These are phyloP conservation scores for Laothoe populi DNA, from an alignment of 2,888 invertebrate species.

Conservation along the genomic window DNA sequence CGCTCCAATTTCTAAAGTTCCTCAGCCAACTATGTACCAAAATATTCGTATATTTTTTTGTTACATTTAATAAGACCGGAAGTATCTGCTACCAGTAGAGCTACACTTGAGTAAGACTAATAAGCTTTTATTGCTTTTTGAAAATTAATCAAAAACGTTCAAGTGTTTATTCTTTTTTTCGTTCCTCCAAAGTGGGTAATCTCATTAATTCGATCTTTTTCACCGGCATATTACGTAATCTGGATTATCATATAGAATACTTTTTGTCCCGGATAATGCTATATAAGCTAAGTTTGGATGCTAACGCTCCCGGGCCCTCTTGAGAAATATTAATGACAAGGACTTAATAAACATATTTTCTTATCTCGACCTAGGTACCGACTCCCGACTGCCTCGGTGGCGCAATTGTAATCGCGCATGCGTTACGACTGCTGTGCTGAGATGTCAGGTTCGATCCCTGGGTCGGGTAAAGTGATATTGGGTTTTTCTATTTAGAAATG, in stretches of 20 bases:
- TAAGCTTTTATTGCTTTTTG: not conserved
- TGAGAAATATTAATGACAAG: constrained; percentile 10
- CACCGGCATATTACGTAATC: constrained; percentile 26
- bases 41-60: not conserved
- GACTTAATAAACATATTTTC: constrained; percentile 2
- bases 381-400: no score
- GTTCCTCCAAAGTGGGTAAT: constrained; percentile 20
- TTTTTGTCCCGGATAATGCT: constrained; percentile 18
- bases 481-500: no score
- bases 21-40: no score
- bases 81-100: not conserved
- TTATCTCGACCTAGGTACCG: not conserved
- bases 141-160: not conserved
- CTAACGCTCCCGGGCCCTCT: not conserved
- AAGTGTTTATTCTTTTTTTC: not conserved
- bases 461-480: no score
- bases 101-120: not conserved
- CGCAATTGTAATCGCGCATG: no score
- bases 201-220: constrained; percentile 34
- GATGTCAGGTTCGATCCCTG: no score
- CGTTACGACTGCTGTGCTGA: no score
- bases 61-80: not conserved
- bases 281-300: constrained; percentile 4
- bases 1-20: no score
- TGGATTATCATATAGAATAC: constrained; percentile 25